These are phyloP conservation scores for Speoplatyrhinus poulsoni DNA, from an alignment of 2,113 vertebrate genomes.

Conservation along the genomic window DNA sequence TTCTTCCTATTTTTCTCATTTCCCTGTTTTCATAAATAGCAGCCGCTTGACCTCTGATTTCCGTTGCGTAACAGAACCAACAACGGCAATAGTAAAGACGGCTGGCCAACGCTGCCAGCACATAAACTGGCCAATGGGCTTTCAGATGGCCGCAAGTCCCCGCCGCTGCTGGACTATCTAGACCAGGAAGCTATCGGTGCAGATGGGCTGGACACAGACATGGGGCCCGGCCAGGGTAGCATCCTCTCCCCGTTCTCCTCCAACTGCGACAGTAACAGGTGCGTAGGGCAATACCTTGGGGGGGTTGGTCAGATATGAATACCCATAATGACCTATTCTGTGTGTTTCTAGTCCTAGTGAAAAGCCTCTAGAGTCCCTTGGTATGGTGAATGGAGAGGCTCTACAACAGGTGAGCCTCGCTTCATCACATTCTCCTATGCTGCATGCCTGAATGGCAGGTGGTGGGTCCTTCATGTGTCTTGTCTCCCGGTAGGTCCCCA, in stretches of 20 bases:
- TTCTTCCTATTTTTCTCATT: neutral
- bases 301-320: too few species aligned
- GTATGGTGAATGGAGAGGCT: slow-evolving; percentile 95
- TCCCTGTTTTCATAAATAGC: neutral
- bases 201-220: slow-evolving; percentile 86
- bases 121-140: slow-evolving; percentile 88
- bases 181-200: slow-evolving; percentile 87
- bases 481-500: slow-evolving; percentile 78
- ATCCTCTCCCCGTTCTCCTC: slow-evolving; percentile 76
- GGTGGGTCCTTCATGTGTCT: neutral
- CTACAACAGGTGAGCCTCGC: slow-evolving; percentile 87
- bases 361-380: slow-evolving; percentile 92
- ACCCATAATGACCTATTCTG: neutral
- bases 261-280: slow-evolving; percentile 80
- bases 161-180: slow-evolving; percentile 89
- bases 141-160: slow-evolving; percentile 89
- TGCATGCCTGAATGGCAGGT: too few species aligned
- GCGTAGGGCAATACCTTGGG: slow-evolving; percentile 5
- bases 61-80: slow-evolving; percentile 75
- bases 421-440: neutral
- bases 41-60: neutral
- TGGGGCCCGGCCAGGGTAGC: slow-evolving; percentile 79
- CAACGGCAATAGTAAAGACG: slow-evolving; percentile 88
- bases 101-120: slow-evolving; percentile 89
- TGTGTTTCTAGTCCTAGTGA: slow-evolving; percentile 87